A percentile compares a stretch with the other conserved stretches of the same genome.
phyloP scores from a whole-genome alignment of 2,797 vertebrate genomes.

The Halcyon badia region DNA sequence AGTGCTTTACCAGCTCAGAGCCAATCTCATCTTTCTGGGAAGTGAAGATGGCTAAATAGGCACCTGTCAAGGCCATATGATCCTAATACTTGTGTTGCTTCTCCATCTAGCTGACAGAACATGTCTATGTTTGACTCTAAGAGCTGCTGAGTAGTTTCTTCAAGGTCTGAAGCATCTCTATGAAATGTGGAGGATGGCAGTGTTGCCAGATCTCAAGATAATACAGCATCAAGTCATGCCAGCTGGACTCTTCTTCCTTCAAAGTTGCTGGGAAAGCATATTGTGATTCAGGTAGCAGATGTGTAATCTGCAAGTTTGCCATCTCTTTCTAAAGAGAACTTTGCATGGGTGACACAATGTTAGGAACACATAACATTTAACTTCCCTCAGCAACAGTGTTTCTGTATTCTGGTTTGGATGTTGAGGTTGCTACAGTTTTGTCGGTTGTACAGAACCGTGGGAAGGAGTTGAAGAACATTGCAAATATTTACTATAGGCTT shows the following conservation, averaged over 20 bases:
- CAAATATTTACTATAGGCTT: constrained; percentile 75
- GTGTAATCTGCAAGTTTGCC: neutral
- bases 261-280: neutral
- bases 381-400: neutral
- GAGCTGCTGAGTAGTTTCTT: neutral
- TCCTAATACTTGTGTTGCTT: neutral
- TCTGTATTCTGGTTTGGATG: neutral
- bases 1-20: neutral
- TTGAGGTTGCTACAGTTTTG: neutral
- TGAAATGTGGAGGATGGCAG: neutral
- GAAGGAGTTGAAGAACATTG: constrained; percentile 33
- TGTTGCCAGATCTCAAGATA: neutral
- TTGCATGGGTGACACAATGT: neutral
- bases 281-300: neutral
- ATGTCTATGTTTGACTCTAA: neutral
- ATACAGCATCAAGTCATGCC: neutral
- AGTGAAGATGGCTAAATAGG: neutral
- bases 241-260: neutral
- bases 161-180: neutral
- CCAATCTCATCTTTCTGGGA: neutral
- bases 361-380: neutral
- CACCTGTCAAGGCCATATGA: accelerated
- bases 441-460: neutral
- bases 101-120: neutral
- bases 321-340: neutral